phyloP scores from a whole-genome alignment of 2,888 invertebrate species.

The Patella pellucida region DNA sequence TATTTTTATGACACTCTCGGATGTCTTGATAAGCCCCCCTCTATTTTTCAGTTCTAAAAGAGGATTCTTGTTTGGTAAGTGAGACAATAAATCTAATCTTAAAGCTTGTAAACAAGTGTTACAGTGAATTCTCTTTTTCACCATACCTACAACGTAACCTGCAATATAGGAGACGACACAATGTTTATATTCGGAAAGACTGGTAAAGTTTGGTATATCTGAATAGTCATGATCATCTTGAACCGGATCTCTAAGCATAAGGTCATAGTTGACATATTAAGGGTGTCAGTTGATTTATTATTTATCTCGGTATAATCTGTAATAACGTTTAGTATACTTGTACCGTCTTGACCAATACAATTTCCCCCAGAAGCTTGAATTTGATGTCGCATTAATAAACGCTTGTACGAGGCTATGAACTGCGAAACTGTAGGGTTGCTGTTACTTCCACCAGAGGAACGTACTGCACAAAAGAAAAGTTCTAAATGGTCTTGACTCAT shows the following conservation, averaged over 20 bases:
- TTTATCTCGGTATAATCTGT: neutral
- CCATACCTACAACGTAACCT: neutral
- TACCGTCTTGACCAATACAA: neutral
- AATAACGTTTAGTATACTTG: neutral
- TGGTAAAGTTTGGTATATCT: neutral
- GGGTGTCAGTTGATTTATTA: neutral
- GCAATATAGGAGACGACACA: neutral
- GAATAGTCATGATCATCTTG: neutral
- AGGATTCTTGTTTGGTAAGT: neutral
- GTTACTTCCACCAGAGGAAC: neutral
- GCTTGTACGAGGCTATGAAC: neutral
- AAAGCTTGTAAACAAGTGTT: conserved; percentile 4
- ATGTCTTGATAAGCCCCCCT: neutral
- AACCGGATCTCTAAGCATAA: neutral
- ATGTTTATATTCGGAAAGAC: neutral
- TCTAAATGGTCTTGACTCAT: neutral
- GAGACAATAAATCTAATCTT: neutral
- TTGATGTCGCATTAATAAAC: conserved; percentile 1
- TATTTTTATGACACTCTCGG: neutral
- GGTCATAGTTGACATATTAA: neutral
- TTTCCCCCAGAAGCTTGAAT: neutral
- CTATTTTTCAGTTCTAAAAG: neutral
- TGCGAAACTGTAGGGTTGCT: neutral
- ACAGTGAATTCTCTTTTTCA: neutral
- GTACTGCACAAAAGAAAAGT: neutral